A percentile compares a stretch with the other conserved stretches of the same genome.
These are phyloP conservation scores for Ypsolopha scabrella DNA, from an alignment of 2,888 invertebrate genomes.

Conservation along the genomic window DNA sequence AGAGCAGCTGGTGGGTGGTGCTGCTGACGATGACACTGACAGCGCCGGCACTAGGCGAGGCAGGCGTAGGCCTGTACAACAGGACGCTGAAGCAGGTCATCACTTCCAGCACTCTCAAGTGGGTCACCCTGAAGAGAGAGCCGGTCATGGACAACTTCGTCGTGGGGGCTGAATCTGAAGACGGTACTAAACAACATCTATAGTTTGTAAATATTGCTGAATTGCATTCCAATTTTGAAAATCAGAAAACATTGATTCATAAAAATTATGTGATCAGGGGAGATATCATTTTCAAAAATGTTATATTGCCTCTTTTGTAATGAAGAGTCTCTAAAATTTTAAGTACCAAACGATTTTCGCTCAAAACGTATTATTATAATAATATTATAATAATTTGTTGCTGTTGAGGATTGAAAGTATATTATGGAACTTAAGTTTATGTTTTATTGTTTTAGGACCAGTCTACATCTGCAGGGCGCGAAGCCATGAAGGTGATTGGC, in stretches of 20 bases:
- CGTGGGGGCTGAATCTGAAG: slow-evolving; percentile 64
- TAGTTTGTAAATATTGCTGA: not conserved
- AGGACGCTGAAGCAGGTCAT: slow-evolving; percentile 74
- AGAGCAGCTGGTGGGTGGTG: slow-evolving; percentile 52
- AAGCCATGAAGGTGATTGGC: slow-evolving; percentile 77
- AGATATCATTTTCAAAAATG: too few relatives aligned
- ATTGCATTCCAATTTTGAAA: too few relatives aligned
- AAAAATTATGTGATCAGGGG: not conserved
- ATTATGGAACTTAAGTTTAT: not conserved
- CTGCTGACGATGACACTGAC: slow-evolving; percentile 43
- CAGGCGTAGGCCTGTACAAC: slow-evolving; percentile 49
- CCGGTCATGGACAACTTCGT: slow-evolving; percentile 69
- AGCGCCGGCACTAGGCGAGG: slow-evolving; percentile 34
- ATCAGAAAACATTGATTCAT: not conserved
- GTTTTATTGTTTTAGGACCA: slow-evolving; percentile 31
- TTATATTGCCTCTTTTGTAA: too few relatives aligned
- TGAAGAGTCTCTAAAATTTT: too few relatives aligned
- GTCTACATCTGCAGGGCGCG: slow-evolving; percentile 82
- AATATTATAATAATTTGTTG: too few relatives aligned
- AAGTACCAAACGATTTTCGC: not conserved
- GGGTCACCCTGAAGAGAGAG: slow-evolving; percentile 71
- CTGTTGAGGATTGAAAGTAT: too few relatives aligned
- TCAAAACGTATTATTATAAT: too few relatives aligned
- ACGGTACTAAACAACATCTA: slow-evolving; percentile 30
- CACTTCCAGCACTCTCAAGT: slow-evolving; percentile 84